Evolutionary conservation across 1,140 invertebrate species (phyloP), one percentile per base, ranked within the genome.

Genomic region (Drosophila miranda): DNA sequence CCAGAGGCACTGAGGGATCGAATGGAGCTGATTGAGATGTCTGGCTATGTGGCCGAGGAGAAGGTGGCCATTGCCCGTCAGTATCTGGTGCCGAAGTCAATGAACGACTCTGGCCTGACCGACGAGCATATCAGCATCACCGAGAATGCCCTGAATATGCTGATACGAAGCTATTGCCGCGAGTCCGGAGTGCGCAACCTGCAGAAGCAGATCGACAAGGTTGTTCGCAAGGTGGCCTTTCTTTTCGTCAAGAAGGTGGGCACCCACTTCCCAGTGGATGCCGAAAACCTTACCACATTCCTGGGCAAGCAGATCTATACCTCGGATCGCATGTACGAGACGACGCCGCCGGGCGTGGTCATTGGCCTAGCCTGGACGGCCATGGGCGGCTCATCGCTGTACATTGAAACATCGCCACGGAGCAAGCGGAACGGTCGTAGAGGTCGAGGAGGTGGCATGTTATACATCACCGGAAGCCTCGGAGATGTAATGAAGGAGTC

Each of bases 21-120:
- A 70, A 99, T 99, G 98, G 98, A 99, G 92, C 95, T 99, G 93
- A 99, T 99, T 67, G 97, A 99, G 89, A 97, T 99, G 91, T 98
- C 98, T 1, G 98, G 71, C 2, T 99, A 99, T 92, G 97, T 99
- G 0, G 97, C 97, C 0, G 97, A 99, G 91, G 98, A 99, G 90
- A 99, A 99, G 91, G 78, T 99, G 16, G 96, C 96, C 0, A 99
- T 99, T 72, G 98, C 98, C 2, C 94, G 97, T 89, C 95, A 96
- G 89, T 98, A 99, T 92, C 92, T 99, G 38, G 94, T 99, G 93
- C 94, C 90, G 94, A 93, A 78, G 94, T 95, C 64, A 95, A 94
- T 52, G 97, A 97, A 1, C 92, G 0, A 93, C 90, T 1, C 87
- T 93, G 6, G 92, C 95, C 3, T 94, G 34, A 4, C 11, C 34